phyloP scores from a whole-genome alignment of 2,888 invertebrate genomes.

The Griposia aprilina region DNA sequence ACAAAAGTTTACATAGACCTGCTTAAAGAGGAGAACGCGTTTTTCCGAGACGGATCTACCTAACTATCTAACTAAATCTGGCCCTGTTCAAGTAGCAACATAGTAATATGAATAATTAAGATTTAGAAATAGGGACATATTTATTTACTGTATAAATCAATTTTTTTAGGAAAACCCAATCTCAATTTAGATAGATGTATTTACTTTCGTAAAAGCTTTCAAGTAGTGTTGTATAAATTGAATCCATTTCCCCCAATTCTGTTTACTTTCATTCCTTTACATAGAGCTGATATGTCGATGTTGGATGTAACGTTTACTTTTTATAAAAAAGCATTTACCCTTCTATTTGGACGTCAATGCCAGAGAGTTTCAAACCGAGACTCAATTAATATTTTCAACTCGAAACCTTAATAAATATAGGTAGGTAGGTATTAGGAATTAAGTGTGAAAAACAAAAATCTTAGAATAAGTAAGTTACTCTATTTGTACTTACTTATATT shows the following conservation, averaged over 20 bases:
- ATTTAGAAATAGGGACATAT: neutral
- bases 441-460: neutral
- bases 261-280: constrained; percentile 39
- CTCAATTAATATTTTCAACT: neutral
- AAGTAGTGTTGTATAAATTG: constrained; percentile 43
- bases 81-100: neutral
- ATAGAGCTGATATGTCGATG: constrained; percentile 13
- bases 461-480: neutral
- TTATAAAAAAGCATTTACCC: neutral
- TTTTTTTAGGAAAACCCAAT: constrained; percentile 15
- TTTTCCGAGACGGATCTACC: neutral
- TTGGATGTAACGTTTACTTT: constrained; percentile 8
- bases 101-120: neutral
- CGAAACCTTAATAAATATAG: neutral
- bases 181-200: constrained; percentile 17
- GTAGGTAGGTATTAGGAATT: neutral
- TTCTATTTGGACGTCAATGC: neutral
- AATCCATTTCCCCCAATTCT: constrained; percentile 45
- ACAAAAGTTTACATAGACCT: neutral
- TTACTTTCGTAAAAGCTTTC: constrained; percentile 51
- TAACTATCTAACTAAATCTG: too few relatives aligned
- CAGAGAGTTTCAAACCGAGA: neutral
- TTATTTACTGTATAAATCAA: neutral
- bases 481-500: neutral
- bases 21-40: neutral